Conservation (phyloP, 2,797 vertebrate species). For the Microcaecilia unicolor region DNA sequence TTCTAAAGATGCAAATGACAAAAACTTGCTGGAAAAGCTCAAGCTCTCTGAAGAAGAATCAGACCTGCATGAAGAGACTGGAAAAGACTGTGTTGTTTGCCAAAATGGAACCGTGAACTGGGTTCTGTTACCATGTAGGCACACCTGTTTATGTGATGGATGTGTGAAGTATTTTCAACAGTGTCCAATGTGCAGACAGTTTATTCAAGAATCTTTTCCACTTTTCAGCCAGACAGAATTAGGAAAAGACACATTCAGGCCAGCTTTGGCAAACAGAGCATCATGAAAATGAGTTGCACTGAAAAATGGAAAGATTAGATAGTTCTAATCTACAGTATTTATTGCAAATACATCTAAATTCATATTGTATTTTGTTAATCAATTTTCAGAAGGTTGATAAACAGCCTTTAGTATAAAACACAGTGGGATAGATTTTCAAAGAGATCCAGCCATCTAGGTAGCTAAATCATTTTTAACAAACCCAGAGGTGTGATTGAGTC, state of each 20-base stretch:
- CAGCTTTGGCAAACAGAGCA: too few species aligned
- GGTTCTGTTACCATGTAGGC: constrained; percentile 85
- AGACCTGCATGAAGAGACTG: constrained; percentile 32
- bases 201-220: constrained; percentile 78
- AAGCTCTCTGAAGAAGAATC: constrained; percentile 37
- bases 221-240: constrained; percentile 48
- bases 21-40: constrained; percentile 39
- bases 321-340: not conserved
- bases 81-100: constrained; percentile 87
- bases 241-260: too few species aligned
- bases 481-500: too few species aligned
- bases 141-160: constrained; percentile 78
- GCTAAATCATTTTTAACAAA: too few species aligned
- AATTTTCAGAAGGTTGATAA: too few species aligned
- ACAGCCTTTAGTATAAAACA: too few species aligned
- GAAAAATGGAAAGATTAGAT: constrained; percentile 39
- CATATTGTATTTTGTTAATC: too few species aligned
- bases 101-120: constrained; percentile 82
- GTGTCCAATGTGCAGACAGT: constrained; percentile 91
- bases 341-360: too few species aligned
- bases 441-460: too few species aligned
- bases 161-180: constrained; percentile 77
- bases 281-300: too few species aligned
- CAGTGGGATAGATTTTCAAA: too few species aligned
- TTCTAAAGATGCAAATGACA: constrained; percentile 23